A percentile compares a stretch with the other conserved stretches of the same genome.
Conservation (phyloP, 1,140 invertebrate genomes). For the Bathynomus jamesi region DNA sequence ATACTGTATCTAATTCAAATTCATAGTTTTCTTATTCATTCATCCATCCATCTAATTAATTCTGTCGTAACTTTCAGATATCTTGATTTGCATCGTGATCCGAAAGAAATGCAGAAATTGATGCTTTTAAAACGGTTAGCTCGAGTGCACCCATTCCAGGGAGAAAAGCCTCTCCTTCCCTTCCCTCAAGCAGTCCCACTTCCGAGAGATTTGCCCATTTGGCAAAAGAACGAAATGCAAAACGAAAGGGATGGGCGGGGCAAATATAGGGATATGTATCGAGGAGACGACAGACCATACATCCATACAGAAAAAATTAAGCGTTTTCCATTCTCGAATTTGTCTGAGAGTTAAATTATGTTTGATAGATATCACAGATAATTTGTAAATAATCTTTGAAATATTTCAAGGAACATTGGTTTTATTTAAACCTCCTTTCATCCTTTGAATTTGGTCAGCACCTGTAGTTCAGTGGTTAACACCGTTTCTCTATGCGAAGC, state of each 20-base stretch:
- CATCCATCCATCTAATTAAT: no score
- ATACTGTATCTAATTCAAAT: no score
- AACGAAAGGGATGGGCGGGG: slow-evolving; percentile 35
- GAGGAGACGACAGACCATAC: slow-evolving; percentile 9
- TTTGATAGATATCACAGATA: no score
- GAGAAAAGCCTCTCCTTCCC: slow-evolving; percentile 55
- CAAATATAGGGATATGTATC: slow-evolving; percentile 40
- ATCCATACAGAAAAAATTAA: background rate
- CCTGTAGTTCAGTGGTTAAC: no score
- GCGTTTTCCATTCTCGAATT: background rate
- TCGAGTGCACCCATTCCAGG: slow-evolving; percentile 70
- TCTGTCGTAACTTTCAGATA: no score
- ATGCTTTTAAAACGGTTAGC: slow-evolving; percentile 72
- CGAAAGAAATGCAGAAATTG: slow-evolving; percentile 78
- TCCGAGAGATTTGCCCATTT: slow-evolving; percentile 55
- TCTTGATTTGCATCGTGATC: slow-evolving; percentile 82
- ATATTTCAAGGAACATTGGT: no score
- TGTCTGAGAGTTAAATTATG: no score
- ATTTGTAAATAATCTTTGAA: no score
- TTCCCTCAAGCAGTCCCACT: slow-evolving; percentile 61
- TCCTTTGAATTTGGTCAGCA: no score
- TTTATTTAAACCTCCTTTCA: no score
- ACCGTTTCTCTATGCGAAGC: no score
- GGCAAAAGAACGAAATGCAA: slow-evolving; percentile 52
- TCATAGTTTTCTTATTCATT: no score